Percentiles rank a stretch among this genome's conserved stretches.
Conservation (phyloP, 2,888 invertebrate species). For the Xiphydria camelus region DNA sequence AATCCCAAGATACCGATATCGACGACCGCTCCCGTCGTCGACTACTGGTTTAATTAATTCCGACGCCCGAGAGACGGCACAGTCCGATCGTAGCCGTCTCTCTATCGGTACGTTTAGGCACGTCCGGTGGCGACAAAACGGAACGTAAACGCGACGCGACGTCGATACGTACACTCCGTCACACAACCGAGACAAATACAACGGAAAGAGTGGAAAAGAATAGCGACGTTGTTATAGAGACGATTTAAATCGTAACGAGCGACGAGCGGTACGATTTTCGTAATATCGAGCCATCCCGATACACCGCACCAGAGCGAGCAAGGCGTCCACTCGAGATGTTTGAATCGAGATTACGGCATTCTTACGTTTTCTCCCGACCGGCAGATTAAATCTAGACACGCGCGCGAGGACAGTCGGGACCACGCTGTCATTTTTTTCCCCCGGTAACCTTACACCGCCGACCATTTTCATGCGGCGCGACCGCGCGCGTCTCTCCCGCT, state of each 20-base stretch:
- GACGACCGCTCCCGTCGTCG: too few species aligned
- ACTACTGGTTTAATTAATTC: too few species aligned
- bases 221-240: neutral
- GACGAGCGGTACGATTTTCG: conserved; percentile 1
- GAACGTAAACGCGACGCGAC: too few species aligned
- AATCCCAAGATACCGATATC: too few species aligned
- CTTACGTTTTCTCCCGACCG: conserved; percentile 27
- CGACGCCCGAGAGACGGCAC: too few species aligned
- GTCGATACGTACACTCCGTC: too few species aligned
- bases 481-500: neutral
- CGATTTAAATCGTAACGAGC: too few species aligned
- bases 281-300: conserved; percentile 2
- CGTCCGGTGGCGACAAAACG: too few species aligned
- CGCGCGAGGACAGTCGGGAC: neutral
- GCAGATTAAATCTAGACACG: conserved; percentile 19
- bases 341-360: conserved; percentile 36
- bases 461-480: neutral
- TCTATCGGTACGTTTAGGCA: too few species aligned
- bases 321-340: conserved; percentile 25
- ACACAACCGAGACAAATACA: neutral
- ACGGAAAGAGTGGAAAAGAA: neutral
- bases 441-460: neutral
- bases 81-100: too few species aligned
- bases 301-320: conserved; percentile 1
- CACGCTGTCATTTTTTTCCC: neutral